phyloP scores from a whole-genome alignment of 1,140 invertebrate genomes.

The Andricus grossulariae region DNA sequence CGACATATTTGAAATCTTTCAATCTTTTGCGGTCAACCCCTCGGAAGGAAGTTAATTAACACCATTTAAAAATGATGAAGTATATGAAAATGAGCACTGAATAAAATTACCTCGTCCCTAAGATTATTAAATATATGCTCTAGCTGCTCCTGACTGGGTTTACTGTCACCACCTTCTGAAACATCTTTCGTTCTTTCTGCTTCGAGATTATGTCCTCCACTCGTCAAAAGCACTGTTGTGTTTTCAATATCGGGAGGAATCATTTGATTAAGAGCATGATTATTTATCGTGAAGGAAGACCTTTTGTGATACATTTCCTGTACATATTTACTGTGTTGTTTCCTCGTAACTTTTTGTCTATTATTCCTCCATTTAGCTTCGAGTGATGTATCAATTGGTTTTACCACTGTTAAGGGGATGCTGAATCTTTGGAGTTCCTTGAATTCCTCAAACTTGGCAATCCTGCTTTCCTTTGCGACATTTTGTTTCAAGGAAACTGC shows the following conservation, averaged over 20 bases:
- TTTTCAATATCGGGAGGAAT: background rate
- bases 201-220: constrained; percentile 13
- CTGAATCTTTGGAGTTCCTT: background rate
- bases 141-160: constrained; percentile 65
- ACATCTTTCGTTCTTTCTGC: background rate
- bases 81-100: constrained; percentile 35
- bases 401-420: background rate
- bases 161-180: constrained; percentile 43
- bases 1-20: too few species aligned
- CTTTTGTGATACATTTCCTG: background rate
- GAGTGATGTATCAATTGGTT: background rate
- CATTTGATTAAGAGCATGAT: background rate
- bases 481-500: background rate
- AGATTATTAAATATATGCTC: constrained; percentile 64
- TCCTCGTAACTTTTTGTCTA: background rate
- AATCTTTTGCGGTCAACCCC: too few species aligned
- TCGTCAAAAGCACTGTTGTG: constrained; percentile 11
- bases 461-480: background rate
- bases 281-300: background rate
- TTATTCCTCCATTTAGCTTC: background rate
- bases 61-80: background rate
- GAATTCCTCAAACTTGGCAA: background rate
- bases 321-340: background rate
- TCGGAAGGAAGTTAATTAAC: too few species aligned
- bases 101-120: constrained; percentile 65